phyloP scores from a whole-genome alignment of 92 coral and sea anemone species.

The Siderastrea siderea region DNA sequence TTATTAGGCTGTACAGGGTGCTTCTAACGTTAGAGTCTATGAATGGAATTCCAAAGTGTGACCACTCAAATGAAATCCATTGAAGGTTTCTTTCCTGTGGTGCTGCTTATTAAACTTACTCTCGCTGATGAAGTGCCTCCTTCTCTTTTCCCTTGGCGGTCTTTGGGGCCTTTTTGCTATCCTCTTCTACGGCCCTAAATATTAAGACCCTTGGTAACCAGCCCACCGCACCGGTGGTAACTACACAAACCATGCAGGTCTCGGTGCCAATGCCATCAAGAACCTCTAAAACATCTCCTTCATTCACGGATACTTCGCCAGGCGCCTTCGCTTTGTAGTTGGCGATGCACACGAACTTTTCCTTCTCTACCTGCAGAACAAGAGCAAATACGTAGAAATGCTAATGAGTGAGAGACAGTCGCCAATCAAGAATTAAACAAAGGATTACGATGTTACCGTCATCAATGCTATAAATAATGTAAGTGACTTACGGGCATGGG shows the following conservation, averaged over 20 bases:
- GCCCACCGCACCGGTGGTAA: constrained; percentile 84
- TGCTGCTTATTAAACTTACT: constrained; percentile 60
- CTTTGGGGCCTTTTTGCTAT: constrained; percentile 70
- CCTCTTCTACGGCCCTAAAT: constrained; percentile 73
- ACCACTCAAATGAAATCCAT: too few relatives aligned
- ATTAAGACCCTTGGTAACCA: constrained; percentile 84
- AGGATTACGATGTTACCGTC: too few relatives aligned
- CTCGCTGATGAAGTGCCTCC: constrained; percentile 91
- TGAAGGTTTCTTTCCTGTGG: too few relatives aligned
- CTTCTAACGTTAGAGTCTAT: too few relatives aligned
- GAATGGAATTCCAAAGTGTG: too few relatives aligned
- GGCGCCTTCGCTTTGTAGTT: constrained; percentile 84
- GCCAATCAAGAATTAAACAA: neutral
- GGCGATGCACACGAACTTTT: constrained; percentile 75
- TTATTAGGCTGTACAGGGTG: too few relatives aligned
- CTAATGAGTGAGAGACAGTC: neutral
- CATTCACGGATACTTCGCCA: constrained; percentile 84
- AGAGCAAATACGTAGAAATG: neutral
- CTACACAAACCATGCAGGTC: constrained; percentile 77
- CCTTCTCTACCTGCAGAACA: constrained; percentile 64
- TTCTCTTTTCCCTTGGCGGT: constrained; percentile 67
- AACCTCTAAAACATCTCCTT: constrained; percentile 85
- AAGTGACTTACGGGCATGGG: constrained; percentile 19
- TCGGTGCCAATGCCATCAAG: constrained; percentile 79
- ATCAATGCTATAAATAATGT: neutral